Base-by-base conservation (phyloP, 2,888 invertebrate species). In the Acanthoscelides obtectus region DNA sequence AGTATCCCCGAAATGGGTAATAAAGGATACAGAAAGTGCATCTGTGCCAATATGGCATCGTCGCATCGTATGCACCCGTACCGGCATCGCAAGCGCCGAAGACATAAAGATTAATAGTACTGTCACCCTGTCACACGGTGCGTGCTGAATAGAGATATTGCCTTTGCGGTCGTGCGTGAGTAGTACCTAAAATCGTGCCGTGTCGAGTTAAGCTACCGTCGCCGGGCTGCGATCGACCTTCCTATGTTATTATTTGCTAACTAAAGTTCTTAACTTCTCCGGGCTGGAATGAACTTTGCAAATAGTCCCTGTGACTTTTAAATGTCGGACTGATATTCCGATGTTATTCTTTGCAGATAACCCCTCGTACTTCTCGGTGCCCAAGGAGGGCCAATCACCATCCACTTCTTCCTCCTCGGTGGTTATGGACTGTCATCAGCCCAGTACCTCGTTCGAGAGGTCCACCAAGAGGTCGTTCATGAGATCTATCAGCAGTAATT, bases 311-410 rank as follows among this genome's bases (percentile, higher is more conserved):
- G n/a, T n/a, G n/a, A n/a, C n/a, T n/a, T n/a, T n/a, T n/a, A n/a
- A n/a, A n/a, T n/a, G n/a, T n/a, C n/a, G n/a, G 45, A 12, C 45
- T 45, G 45, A 45, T 17, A 6, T 45, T 45, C 45, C 45, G 45
- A 45, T 45, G 45, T 45, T 73, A 67, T 73, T 73, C 70, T 74
- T 77, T 74, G 20, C 89, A 93, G 93, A 93, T 86, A 93, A 93
- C 85, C 93, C 93, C 67, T 93, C 93, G 75, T 93, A 93, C 84
- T 93, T 93, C 84, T 89, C 92, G 80, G 85, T 92, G 80, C 88
- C 89, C 81, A 88, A 82, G 74, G 80, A 63, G 8, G 21, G 72
- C 25, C 74, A 71, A 22, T 22, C 20, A 4, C 4, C 22, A 20
- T 21, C 66, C 45, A 45, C 45, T 17, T 45, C 45, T 12, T 45